These are phyloP conservation scores for Felis chaus DNA, from an alignment of 2,113 vertebrate species.

Conservation along the genomic window DNA sequence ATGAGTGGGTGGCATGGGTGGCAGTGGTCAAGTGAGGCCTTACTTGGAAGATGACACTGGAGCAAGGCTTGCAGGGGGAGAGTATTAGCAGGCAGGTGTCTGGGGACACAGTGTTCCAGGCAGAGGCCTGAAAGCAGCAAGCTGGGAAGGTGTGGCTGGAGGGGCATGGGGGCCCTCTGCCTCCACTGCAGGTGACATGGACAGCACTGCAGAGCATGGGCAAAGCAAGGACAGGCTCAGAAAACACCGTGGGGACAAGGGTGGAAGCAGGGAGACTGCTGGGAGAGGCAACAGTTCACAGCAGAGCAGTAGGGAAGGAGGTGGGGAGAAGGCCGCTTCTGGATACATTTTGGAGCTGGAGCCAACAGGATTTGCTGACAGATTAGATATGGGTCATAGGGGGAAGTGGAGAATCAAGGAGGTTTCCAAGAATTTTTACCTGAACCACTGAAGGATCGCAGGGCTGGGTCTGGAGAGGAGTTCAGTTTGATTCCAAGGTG, in stretches of 20 bases:
- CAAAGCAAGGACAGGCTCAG: neutral
- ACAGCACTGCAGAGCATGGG: too few relatives aligned
- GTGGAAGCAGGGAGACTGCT: neutral
- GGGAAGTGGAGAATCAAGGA: neutral
- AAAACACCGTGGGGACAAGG: neutral
- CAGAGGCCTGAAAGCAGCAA: neutral
- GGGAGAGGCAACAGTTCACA: neutral
- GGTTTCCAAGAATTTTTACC: neutral
- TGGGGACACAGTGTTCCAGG: neutral
- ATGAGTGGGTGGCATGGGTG: accelerated
- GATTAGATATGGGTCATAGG: neutral
- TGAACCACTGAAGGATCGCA: neutral
- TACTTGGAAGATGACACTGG: neutral
- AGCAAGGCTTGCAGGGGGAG: neutral
- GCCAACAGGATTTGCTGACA: neutral
- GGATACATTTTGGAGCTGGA: neutral
- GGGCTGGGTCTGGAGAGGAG: too few relatives aligned
- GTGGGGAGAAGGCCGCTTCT: neutral
- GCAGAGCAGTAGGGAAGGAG: too few relatives aligned
- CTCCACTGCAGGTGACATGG: neutral
- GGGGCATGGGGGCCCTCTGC: neutral
- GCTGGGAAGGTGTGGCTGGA: neutral
- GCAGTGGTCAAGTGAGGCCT: neutral
- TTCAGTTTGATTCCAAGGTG: neutral
- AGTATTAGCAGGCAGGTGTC: neutral